A percentile compares a stretch with the other conserved stretches of the same genome.
Evolutionary conservation across 2,888 invertebrate species (phyloP).

Genomic region (Ormyrus labotus): DNA sequence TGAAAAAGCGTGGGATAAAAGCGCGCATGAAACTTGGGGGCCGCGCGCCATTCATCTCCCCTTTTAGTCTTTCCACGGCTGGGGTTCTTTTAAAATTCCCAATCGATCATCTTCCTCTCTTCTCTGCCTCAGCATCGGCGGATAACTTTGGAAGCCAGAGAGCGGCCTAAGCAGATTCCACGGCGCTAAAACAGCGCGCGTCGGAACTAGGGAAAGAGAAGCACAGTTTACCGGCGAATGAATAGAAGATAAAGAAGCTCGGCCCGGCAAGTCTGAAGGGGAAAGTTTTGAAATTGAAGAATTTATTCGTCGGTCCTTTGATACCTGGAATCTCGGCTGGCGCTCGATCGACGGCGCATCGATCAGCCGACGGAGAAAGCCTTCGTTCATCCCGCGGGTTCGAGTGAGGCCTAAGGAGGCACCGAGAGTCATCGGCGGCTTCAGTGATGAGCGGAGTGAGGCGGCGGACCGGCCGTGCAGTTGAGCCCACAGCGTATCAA

Average conservation of each 20-base stretch:
- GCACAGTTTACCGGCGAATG: no score
- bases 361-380: not conserved
- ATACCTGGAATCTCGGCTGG: no score
- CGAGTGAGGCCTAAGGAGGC: not conserved
- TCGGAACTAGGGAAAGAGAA: no score
- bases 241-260: no score
- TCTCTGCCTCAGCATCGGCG: slow-evolving; percentile 1
- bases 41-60: slow-evolving; percentile 41
- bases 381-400: not conserved
- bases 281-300: not conserved
- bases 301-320: no score
- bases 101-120: slow-evolving; percentile 49
- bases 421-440: slow-evolving; percentile 61
- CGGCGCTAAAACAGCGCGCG: no score
- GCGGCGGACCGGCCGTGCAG: slow-evolving; percentile 71
- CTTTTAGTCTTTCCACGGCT: slow-evolving; percentile 31
- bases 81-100: slow-evolving; percentile 37
- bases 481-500: slow-evolving; percentile 74
- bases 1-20: not conserved
- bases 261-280: not conserved
- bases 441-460: slow-evolving; percentile 74
- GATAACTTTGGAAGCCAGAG: slow-evolving; percentile 20
- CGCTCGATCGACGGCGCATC: no score
- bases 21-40: slow-evolving; percentile 15
- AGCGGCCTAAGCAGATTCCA: not conserved